Evolutionary conservation across 2,888 invertebrate genomes (phyloP).

Genomic region (Empis livida): DNA sequence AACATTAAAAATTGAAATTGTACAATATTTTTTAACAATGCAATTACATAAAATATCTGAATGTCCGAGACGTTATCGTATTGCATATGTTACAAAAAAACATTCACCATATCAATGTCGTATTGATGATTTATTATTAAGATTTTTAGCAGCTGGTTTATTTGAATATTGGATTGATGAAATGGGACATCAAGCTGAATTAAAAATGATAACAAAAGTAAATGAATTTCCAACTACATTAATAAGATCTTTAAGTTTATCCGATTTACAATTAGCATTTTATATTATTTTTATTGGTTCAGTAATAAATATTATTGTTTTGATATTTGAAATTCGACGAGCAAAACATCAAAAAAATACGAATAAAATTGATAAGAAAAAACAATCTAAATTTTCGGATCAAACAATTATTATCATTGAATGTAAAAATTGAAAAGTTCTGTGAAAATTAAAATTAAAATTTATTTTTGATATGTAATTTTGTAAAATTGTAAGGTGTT

Average conservation of each 20-base stretch:
- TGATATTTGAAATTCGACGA: conserved; percentile 12
- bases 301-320: conserved; percentile 14
- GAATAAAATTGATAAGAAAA: no score
- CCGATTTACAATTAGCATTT: conserved; percentile 32
- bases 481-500: no score
- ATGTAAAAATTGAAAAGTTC: no score
- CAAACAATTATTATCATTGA: no score
- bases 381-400: no score
- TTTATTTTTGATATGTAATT: no score
- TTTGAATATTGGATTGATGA: conserved; percentile 29
- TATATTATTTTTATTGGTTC: conserved; percentile 26
- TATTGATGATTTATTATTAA: conserved; percentile 25
- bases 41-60: conserved; percentile 29
- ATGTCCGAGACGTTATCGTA: conserved; percentile 32
- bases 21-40: conserved; percentile 24
- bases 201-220: conserved; percentile 16
- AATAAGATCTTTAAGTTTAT: conserved; percentile 28
- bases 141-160: conserved; percentile 26
- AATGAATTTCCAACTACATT: conserved; percentile 17
- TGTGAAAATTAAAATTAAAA: no score
- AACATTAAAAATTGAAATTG: conserved; percentile 23
- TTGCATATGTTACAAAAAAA: conserved; percentile 27
- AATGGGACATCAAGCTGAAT: conserved; percentile 22
- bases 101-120: conserved; percentile 25
- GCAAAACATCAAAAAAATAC: not conserved